These are phyloP conservation scores for Peromyscus attwateri DNA, from an alignment of 2,797 vertebrate genomes.

Conservation along the genomic window DNA sequence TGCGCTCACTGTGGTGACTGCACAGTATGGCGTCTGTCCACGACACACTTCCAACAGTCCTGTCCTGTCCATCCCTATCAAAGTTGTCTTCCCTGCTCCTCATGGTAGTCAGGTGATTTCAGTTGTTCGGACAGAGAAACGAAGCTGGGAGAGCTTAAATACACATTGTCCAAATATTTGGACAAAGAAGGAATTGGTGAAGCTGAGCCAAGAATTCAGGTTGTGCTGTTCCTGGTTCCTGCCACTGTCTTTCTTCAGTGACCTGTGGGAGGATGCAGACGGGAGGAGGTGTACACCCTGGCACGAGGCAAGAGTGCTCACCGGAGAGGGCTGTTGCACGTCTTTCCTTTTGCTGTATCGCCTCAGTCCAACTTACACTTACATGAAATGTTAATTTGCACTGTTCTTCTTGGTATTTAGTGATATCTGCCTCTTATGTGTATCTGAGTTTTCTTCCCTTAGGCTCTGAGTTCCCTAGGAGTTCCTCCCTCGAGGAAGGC, in stretches of 20 bases:
- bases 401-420: background rate
- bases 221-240: background rate
- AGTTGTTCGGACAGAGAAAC: background rate
- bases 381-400: slow-evolving; percentile 23
- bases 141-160: background rate
- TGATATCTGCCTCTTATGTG: slow-evolving; percentile 26
- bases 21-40: background rate
- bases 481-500: background rate
- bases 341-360: background rate
- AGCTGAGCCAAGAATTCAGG: background rate
- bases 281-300: background rate
- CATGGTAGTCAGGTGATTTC: background rate
- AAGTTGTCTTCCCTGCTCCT: background rate
- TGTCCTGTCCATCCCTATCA: background rate
- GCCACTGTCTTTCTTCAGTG: background rate
- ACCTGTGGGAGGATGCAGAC: background rate
- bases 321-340: background rate
- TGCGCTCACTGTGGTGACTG: background rate
- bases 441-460: background rate
- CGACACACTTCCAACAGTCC: background rate
- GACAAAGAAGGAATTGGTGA: background rate
- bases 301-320: background rate
- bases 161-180: background rate
- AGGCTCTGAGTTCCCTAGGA: background rate
- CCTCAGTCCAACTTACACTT: background rate